These are phyloP conservation scores for Tromatobia lineatoria DNA, from an alignment of 2,888 invertebrate genomes.

Conservation along the genomic window DNA sequence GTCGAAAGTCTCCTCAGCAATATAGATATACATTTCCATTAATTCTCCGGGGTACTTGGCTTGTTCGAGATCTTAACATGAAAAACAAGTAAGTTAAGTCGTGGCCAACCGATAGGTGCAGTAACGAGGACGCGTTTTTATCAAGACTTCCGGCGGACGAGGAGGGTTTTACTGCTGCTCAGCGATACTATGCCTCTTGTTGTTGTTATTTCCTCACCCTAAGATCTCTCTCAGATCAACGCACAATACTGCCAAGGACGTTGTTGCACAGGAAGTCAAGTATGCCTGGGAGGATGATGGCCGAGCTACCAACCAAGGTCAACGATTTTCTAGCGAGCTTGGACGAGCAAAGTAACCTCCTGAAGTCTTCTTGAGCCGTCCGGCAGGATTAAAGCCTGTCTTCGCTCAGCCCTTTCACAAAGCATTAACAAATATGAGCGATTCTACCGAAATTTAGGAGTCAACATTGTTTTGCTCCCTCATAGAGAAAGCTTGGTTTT, in stretches of 20 bases:
- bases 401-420: constrained; percentile 1
- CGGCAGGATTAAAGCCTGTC: constrained; percentile 6
- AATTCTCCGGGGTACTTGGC: neutral
- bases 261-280: constrained; percentile 58
- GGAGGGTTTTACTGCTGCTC: constrained; percentile 32
- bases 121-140: constrained; percentile 43
- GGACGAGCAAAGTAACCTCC: constrained; percentile 17
- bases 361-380: constrained; percentile 4
- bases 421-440: neutral
- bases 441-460: too few relatives aligned
- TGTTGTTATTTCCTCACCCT: constrained; percentile 21
- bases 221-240: constrained; percentile 44
- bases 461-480: too few relatives aligned
- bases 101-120: constrained; percentile 26
- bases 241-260: constrained; percentile 59
- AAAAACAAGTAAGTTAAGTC: constrained; percentile 19
- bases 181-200: too few relatives aligned
- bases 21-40: neutral
- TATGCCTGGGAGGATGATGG: constrained; percentile 46
- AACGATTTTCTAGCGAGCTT: constrained; percentile 77
- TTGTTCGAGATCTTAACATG: neutral
- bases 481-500: too few relatives aligned
- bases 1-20: neutral
- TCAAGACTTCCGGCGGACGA: constrained; percentile 51
- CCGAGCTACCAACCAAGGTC: constrained; percentile 74